Conservation (phyloP, 1,140 invertebrate genomes). For the Drosophila sproati region DNA sequence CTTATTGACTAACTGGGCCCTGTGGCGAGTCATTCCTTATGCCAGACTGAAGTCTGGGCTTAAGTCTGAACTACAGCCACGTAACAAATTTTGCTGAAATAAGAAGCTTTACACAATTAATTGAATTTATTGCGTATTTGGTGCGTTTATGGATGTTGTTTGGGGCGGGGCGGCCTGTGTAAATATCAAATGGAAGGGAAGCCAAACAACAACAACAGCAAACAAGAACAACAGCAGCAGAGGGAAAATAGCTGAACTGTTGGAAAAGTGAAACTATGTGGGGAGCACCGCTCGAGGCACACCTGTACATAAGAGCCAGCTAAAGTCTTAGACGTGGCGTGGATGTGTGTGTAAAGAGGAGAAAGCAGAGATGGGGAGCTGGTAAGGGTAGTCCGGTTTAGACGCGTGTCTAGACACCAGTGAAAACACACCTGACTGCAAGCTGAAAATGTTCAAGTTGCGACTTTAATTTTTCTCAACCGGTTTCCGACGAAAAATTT, state of each 20-base stretch:
- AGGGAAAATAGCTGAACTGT: neutral
- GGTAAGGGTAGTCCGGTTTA: neutral
- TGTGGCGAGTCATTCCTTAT: neutral
- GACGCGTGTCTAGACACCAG: conserved; percentile 48
- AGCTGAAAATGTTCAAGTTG: conserved; percentile 6
- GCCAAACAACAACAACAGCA: conserved; percentile 30
- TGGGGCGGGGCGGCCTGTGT: conserved; percentile 10
- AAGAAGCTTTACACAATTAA: conserved; percentile 65
- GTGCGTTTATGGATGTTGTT: conserved; percentile 42
- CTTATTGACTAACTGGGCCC: neutral
- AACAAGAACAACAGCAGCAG: conserved; percentile 4
- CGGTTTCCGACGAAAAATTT: conserved; percentile 9
- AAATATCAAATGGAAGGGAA: conserved; percentile 40
- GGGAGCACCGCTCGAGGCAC: neutral
- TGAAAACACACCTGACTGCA: conserved; percentile 3
- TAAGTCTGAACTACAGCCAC: conserved; percentile 3
- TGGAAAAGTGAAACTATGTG: conserved; percentile 40
- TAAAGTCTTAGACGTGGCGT: conserved; percentile 14
- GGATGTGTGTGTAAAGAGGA: neutral
- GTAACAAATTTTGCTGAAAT: conserved; percentile 57
- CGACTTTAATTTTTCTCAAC: neutral
- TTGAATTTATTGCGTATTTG: conserved; percentile 64
- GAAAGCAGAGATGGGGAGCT: neutral
- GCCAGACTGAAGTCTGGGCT: neutral
- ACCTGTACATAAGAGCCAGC: conserved; percentile 28